phyloP scores from a whole-genome alignment of 2,888 invertebrate species.

The Sinelater perroti region DNA sequence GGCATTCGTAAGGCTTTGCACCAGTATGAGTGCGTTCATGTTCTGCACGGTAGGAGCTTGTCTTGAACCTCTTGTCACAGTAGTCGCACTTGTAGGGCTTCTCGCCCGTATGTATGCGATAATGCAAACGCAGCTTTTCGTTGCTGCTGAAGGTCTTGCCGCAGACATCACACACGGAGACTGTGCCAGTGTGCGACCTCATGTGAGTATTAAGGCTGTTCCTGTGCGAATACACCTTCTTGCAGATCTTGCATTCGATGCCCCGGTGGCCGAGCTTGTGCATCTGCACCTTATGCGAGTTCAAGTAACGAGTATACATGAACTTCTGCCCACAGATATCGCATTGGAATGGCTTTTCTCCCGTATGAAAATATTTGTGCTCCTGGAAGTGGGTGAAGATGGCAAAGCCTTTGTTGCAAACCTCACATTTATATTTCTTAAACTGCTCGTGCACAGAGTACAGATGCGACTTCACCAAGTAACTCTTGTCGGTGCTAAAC shows the following conservation, averaged over 20 bases:
- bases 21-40: conserved; percentile 70
- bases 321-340: conserved; percentile 66
- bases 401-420: conserved; percentile 62
- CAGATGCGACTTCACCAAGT: conserved; percentile 51
- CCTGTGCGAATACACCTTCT: conserved; percentile 56
- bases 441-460: conserved; percentile 57
- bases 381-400: conserved; percentile 59
- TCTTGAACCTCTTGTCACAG: conserved; percentile 56
- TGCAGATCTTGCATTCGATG: conserved; percentile 56
- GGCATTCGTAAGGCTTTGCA: conserved; percentile 52
- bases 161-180: conserved; percentile 61
- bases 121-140: conserved; percentile 56
- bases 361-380: conserved; percentile 62
- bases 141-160: conserved; percentile 56
- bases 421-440: conserved; percentile 60
- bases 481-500: conserved; percentile 46
- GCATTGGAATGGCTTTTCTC: conserved; percentile 63
- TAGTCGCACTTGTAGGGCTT: conserved; percentile 45
- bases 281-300: conserved; percentile 62
- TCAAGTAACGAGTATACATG: conserved; percentile 64
- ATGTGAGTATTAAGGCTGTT: conserved; percentile 53
- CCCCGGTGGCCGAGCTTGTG: conserved; percentile 60
- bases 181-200: conserved; percentile 62
- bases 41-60: conserved; percentile 67
- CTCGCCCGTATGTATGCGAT: conserved; percentile 46